These are phyloP conservation scores for Coelopa pilipes DNA, from an alignment of 2,888 invertebrate genomes.

Conservation along the genomic window DNA sequence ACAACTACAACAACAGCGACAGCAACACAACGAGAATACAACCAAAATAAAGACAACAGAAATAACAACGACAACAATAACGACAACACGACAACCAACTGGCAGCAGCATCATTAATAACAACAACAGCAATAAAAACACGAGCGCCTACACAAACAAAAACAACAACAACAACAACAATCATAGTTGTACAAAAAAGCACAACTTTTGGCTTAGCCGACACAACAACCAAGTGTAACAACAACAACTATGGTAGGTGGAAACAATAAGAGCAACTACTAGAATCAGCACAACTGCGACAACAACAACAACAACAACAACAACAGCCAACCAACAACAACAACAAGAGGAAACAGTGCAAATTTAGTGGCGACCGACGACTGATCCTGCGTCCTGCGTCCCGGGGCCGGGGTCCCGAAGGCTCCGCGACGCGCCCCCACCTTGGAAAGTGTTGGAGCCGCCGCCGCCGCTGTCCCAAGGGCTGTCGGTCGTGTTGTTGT, in stretches of 20 bases:
- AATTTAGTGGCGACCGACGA: neutral
- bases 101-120: neutral
- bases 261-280: neutral
- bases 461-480: neutral
- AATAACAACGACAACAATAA: neutral
- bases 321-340: neutral
- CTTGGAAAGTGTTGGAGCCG: slow-evolving; percentile 9
- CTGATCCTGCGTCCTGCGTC: neutral
- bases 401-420: neutral
- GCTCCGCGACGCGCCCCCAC: neutral
- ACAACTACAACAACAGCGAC: neutral
- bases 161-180: neutral
- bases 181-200: neutral
- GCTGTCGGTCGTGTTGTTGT: no score
- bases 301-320: neutral
- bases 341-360: neutral
- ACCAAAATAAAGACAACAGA: neutral
- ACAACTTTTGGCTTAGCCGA: no score
- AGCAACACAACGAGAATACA: no score
- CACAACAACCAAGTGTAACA: slow-evolving; percentile 1
- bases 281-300: neutral
- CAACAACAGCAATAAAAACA: neutral
- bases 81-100: neutral
- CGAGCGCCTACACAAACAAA: neutral
- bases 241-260: neutral